Evolutionary conservation across 2,888 invertebrate species (phyloP), one percentile per base, ranked within the genome.

Genomic region (Eupithecia subfuscata): DNA sequence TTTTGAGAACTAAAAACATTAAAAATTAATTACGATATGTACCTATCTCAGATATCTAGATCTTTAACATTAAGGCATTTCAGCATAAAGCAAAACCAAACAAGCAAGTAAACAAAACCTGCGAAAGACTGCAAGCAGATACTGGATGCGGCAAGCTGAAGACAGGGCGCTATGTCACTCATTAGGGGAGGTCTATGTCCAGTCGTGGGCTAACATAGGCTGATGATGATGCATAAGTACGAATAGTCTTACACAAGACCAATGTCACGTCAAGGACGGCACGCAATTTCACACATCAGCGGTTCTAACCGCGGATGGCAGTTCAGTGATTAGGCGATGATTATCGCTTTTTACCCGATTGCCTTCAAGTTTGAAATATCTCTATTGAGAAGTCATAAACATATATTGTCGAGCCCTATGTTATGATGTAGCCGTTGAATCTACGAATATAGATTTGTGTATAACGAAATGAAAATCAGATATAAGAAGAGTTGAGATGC

Each of bases 281-380:
- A 73, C 16, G 40, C 65, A 75, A 76, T 78, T 78, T 76, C 75
- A 76, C 78, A 78, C 76, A 70, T 63, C 75, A 67, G 63, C 67
- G 71, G 60, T 34, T 25, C 9, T 30, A 60, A 52, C 37, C 72
- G n/a, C 69, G 56, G 63, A 34, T 63, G 30, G 48, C 43, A 69
- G 67, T 71, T 74, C 34, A 63, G 43, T 34, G 63, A 73, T 56
- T 73, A 73, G 34, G 63, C 14, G 74, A 48, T 30, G 64, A 77
- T 75, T 73, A 75, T 43, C 37, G 14, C 43, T 70, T 74, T 73
- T 72, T 74, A 64, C 34, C 16, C 2, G 64, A 30, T 16, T 63
- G 16, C 64, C 34, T 34, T 34, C 16, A 30, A 30, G 3, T 64
- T 64, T 34, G 34, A 34, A 64, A 64, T 9, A 30, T 18, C 64